A percentile compares a stretch with the other conserved stretches of the same genome.
phyloP scores from a whole-genome alignment of 2,888 invertebrate species.

The Nemotelus nigrinus region DNA sequence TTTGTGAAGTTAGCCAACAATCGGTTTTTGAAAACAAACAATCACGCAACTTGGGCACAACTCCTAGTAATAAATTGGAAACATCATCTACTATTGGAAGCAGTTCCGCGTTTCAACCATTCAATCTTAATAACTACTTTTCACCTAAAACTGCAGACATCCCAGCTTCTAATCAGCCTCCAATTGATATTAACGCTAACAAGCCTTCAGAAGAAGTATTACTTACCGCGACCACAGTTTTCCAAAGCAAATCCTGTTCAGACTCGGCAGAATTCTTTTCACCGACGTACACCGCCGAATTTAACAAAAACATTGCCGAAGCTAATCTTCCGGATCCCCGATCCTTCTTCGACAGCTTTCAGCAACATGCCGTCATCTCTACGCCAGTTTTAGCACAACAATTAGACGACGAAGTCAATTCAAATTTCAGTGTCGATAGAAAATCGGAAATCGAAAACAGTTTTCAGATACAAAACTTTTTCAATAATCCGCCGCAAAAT shows the following conservation, averaged over 20 bases:
- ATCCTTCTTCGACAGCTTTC: conserved; percentile 57
- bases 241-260: background rate
- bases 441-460: conserved; percentile 52
- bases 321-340: conserved; percentile 53
- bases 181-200: conserved; percentile 3
- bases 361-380: conserved; percentile 17
- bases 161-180: background rate
- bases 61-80: no score
- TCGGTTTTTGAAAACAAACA: no score
- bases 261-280: conserved; percentile 19
- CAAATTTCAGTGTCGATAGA: conserved; percentile 40
- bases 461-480: conserved; percentile 63
- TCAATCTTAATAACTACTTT: conserved; percentile 25
- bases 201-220: background rate
- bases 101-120: background rate
- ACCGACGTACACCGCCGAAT: background rate
- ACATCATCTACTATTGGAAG: no score
- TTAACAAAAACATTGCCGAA: conserved; percentile 34
- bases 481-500: conserved; percentile 64
- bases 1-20: no score
- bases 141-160: conserved; percentile 1
- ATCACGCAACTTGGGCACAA: no score
- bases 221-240: no score
- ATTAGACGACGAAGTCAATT: conserved; percentile 42
- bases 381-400: background rate